These are phyloP conservation scores for Tetramorium bicarinatum DNA, from an alignment of 2,888 invertebrate species.

Conservation along the genomic window DNA sequence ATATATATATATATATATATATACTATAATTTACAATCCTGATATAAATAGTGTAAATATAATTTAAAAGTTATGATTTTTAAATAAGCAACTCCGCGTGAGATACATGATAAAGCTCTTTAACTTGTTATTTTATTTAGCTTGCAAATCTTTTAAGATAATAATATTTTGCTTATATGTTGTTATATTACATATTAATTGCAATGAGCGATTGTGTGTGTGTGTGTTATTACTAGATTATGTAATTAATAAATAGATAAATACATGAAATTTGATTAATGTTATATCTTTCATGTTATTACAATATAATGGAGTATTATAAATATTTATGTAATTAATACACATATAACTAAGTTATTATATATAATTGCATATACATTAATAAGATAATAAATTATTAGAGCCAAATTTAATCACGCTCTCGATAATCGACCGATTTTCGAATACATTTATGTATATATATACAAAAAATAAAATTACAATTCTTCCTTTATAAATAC, in stretches of 20 bases:
- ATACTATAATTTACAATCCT: conserved; percentile 61
- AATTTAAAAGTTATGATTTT: conserved; percentile 7
- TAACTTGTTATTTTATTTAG: not conserved
- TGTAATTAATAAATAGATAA: conserved; percentile 1
- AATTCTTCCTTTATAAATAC: not conserved
- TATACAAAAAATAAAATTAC: conserved; percentile 13
- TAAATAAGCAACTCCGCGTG: not conserved
- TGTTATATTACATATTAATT: not conserved
- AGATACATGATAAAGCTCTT: conserved; percentile 21
- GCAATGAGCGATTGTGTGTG: not conserved
- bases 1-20: conserved; percentile 42
- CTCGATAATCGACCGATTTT: conserved; percentile 26
- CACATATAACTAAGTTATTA: conserved; percentile 49
- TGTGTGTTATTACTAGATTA: no score
- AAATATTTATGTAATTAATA: conserved; percentile 27
- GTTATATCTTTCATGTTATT: conserved; percentile 26
- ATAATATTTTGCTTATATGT: not conserved
- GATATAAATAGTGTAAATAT: conserved; percentile 53
- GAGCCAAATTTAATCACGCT: conserved; percentile 64
- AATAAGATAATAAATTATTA: conserved; percentile 68
- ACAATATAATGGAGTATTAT: not conserved
- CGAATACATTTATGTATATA: not conserved
- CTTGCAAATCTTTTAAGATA: not conserved
- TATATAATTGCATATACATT: conserved; percentile 26
- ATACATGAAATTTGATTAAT: conserved; percentile 43